Evolutionary conservation across 64 coral and sea anemone species (phyloP), one percentile per base, ranked within the genome.

Genomic region (Cladopsammia gracilis): DNA sequence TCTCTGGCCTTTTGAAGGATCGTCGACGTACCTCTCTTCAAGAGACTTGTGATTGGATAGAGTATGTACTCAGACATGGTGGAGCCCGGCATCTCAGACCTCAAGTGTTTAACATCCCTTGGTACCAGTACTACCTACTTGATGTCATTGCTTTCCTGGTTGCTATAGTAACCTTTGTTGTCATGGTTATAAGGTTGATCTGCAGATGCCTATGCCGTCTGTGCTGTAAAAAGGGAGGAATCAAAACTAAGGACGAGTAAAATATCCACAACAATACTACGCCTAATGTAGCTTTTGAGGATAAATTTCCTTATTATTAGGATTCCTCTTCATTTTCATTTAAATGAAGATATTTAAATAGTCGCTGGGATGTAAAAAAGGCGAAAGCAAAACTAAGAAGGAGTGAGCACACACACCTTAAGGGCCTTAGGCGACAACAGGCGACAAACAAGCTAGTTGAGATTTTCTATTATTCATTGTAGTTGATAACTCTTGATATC

Each of bases 1-100:
- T 88, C 34, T 88, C 86, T 53, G 19, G 54, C 25, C 72, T 89
- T 8, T 12, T 89, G 26, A 57, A 77, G 62, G 87, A 89, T 53
- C 87, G 87, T 26, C 64, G 73, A 52, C 70, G 87, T 24, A 62
- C 87, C 24, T 71, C 87, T 19, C 47, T 62, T 19, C 18, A 88
- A 61, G 86, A 88, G 14, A 61, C 86, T 51, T 62, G 62, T 78
- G 75, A 78, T 24, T 78, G 47, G 18, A 78, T 78, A 10, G 75
- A 78, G 56, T 78, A 78, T 22, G 75, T 78, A 46, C 75, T 78
- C 14, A 78, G 75, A 78, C 48, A 78, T 53, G 46, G 46, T 22
- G 56, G 56, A 48, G 19, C 56, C 48, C 75, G 75, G 48, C 75
- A 78, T 53, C 75, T 78, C 12, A 48, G 75, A 9, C 25, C 24